phyloP scores from a whole-genome alignment of 1,140 invertebrate genomes.

The Bilobella aurantiaca region DNA sequence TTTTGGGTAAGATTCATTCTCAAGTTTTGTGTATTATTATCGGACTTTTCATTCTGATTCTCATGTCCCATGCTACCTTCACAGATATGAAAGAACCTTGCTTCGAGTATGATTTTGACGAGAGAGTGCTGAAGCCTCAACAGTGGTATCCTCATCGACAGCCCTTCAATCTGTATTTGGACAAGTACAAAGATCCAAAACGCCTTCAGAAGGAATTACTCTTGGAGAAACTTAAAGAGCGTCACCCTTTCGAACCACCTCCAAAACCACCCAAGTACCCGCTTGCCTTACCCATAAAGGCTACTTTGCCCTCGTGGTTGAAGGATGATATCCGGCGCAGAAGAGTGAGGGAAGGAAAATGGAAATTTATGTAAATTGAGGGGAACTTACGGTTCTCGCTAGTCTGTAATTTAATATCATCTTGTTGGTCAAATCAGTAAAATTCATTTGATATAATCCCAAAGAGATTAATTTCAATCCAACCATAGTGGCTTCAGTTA shows the following conservation, averaged over 20 bases:
- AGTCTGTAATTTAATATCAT: too few relatives aligned
- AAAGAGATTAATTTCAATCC: too few relatives aligned
- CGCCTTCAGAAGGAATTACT: constrained; percentile 77
- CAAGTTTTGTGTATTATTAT: too few relatives aligned
- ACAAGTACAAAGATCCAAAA: constrained; percentile 80
- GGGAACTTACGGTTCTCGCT: too few relatives aligned
- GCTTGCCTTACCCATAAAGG: constrained; percentile 52
- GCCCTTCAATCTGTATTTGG: constrained; percentile 77
- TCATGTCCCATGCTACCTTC: constrained; percentile 33
- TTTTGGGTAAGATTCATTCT: constrained; percentile 60
- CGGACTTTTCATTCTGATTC: neutral
- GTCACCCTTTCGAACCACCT: constrained; percentile 68
- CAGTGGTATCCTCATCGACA: constrained; percentile 66
- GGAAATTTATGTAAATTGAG: constrained; percentile 31
- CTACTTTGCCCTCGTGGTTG: constrained; percentile 61
- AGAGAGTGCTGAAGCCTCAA: constrained; percentile 60
- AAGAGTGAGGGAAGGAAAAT: constrained; percentile 43
- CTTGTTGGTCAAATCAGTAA: too few relatives aligned
- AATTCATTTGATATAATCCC: too few relatives aligned
- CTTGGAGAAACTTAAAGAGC: constrained; percentile 62
- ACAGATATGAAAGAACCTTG: constrained; percentile 55
- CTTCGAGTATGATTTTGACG: constrained; percentile 82
- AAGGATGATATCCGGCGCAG: constrained; percentile 57
- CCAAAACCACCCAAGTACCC: constrained; percentile 59
- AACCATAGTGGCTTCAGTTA: too few relatives aligned